These are phyloP conservation scores for Lagopus leucura DNA, from an alignment of 2,113 vertebrate genomes.

Conservation along the genomic window DNA sequence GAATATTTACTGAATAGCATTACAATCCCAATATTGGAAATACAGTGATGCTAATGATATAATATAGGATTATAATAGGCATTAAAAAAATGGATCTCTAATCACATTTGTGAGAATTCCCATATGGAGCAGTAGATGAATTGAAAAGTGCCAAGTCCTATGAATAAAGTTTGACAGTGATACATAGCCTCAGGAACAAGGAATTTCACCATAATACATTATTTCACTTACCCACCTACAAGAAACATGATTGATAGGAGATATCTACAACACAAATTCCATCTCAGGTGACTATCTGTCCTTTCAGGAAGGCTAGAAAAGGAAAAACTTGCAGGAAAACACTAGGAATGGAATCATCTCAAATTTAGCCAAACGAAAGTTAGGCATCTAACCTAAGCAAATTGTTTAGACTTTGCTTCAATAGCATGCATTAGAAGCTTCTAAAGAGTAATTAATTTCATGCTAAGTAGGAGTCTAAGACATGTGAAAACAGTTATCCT, in stretches of 20 bases:
- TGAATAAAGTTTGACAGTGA: conserved; percentile 12
- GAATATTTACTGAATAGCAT: not conserved
- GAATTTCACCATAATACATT: not conserved
- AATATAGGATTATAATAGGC: not conserved
- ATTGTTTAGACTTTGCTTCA: not conserved
- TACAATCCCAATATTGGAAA: not conserved
- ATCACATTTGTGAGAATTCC: conserved; percentile 3
- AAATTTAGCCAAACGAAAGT: not conserved
- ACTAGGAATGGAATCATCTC: not conserved
- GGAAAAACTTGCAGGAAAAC: not conserved
- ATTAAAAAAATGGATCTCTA: not conserved
- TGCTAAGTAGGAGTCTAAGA: not conserved
- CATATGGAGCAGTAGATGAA: not conserved
- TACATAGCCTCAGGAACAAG: not conserved
- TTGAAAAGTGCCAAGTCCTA: not conserved
- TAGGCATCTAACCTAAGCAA: not conserved
- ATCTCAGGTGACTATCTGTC: not conserved
- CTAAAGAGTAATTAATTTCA: not conserved
- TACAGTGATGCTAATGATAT: not conserved
- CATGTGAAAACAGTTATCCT: not conserved
- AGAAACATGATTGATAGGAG: not conserved
- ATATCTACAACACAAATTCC: not conserved
- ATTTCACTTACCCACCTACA: not conserved
- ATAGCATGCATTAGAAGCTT: not conserved
- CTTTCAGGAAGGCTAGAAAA: not conserved